Percentiles rank a stretch among this genome's conserved stretches.
Evolutionary conservation across 2,888 invertebrate species (phyloP).

Genomic region (Ptilodon capucinus): DNA sequence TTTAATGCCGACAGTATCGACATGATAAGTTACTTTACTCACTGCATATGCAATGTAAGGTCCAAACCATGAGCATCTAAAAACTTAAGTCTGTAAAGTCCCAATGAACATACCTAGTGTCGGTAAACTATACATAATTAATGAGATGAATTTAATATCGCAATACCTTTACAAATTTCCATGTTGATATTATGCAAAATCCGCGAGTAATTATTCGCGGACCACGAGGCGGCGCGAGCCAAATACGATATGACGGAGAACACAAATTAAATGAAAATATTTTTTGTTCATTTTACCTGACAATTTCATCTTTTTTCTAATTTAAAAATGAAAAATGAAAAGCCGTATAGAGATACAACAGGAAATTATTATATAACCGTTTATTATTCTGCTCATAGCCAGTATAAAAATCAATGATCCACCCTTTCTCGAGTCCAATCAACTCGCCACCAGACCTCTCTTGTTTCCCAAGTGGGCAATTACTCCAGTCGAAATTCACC

Average conservation of each 20-base stretch:
- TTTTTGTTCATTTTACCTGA: neutral
- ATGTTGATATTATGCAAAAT: constrained; percentile 34
- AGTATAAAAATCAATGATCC: neutral
- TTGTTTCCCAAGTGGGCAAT: constrained; percentile 14
- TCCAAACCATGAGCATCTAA: no score
- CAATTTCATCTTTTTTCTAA: neutral
- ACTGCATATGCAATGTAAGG: no score
- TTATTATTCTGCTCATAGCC: neutral
- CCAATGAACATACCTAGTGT: neutral
- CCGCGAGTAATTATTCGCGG: constrained; percentile 28
- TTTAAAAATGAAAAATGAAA: neutral
- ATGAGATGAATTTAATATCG: neutral
- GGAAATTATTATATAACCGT: no score
- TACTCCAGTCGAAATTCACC: constrained; percentile 18
- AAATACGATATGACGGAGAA: constrained; percentile 8
- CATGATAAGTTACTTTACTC: no score
- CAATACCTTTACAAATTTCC: constrained; percentile 16
- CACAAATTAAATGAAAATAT: neutral
- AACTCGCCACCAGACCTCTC: constrained; percentile 7
- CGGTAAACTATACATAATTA: neutral
- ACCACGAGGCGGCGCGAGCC: constrained; percentile 11
- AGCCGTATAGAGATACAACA: neutral
- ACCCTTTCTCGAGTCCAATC: neutral
- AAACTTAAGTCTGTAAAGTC: neutral
- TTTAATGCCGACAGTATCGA: no score